Evolutionary conservation across 2,888 invertebrate genomes (phyloP).

Genomic region (Nephrotoma guestfalica): DNA sequence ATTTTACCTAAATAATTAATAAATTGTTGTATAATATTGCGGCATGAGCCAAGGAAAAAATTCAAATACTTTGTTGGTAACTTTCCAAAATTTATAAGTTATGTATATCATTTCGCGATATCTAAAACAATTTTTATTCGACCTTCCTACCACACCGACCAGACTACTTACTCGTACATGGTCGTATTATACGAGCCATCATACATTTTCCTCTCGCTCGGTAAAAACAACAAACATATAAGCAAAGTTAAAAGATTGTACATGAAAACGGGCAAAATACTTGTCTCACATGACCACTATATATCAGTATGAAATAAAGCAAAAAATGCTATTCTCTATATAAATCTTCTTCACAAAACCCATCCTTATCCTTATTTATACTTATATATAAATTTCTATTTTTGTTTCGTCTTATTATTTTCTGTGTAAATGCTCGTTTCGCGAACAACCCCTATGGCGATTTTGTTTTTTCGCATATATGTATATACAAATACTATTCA

Average conservation of each 20-base stretch:
- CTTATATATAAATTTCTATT: background rate
- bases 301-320: background rate
- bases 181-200: background rate
- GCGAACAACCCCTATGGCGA: constrained; percentile 2
- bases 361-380: background rate
- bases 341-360: background rate
- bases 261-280: constrained; percentile 9
- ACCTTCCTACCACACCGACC: background rate
- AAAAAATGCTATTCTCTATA: background rate
- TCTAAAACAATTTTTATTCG: background rate
- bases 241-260: constrained; percentile 1
- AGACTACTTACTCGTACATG: background rate
- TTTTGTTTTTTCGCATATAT: constrained; percentile 2
- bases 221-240: background rate
- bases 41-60: no score
- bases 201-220: background rate
- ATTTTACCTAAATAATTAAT: no score
- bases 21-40: no score
- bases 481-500: background rate
- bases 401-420: constrained; percentile 3
- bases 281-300: constrained; percentile 12
- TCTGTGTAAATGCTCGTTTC: constrained; percentile 2
- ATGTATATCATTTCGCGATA: background rate
- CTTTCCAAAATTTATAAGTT: background rate
- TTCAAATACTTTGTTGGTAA: background rate